A percentile compares a stretch with the other conserved stretches of the same genome.
Conservation (phyloP, 1,140 invertebrate species). For the Lordiphosa stackelbergi region DNA sequence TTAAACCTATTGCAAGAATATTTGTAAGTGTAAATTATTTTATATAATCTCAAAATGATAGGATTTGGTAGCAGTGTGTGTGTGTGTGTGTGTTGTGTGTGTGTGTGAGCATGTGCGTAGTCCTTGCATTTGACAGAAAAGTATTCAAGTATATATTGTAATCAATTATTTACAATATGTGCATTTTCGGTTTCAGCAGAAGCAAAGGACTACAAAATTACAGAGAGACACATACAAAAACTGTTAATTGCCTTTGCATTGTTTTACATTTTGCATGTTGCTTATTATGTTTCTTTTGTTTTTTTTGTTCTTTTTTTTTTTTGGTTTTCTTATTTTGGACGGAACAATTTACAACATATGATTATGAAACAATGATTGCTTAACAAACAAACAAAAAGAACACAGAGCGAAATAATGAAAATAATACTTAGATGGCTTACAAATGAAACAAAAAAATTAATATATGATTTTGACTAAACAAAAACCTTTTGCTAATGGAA, state of each 20-base stretch:
- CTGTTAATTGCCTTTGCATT: slow-evolving; percentile 19
- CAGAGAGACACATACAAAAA: slow-evolving; percentile 16
- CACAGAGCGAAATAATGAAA: slow-evolving; percentile 16
- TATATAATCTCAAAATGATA: no score
- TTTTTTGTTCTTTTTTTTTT: slow-evolving; percentile 16
- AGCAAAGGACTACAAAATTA: slow-evolving; percentile 22
- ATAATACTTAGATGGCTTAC: slow-evolving; percentile 54
- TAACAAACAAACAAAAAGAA: slow-evolving; percentile 10
- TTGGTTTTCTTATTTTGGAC: slow-evolving; percentile 57
- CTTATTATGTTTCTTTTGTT: slow-evolving; percentile 18
- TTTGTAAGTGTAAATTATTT: no score
- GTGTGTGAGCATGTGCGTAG: slow-evolving; percentile 17
- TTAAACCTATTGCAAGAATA: no score
- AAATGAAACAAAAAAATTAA: slow-evolving; percentile 18
- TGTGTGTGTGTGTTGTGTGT: slow-evolving; percentile 4
- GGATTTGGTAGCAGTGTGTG: not conserved
- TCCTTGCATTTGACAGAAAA: slow-evolving; percentile 28
- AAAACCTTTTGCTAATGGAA: slow-evolving; percentile 63
- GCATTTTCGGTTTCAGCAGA: no score
- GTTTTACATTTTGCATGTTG: slow-evolving; percentile 31
- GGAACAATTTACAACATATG: slow-evolving; percentile 76
- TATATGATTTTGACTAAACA: slow-evolving; percentile 6
- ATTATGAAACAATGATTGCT: slow-evolving; percentile 68
- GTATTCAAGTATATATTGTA: not conserved
- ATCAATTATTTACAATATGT: not conserved